Evolutionary conservation across 2,888 invertebrate genomes (phyloP).

Genomic region (Spisula subtruncata): DNA sequence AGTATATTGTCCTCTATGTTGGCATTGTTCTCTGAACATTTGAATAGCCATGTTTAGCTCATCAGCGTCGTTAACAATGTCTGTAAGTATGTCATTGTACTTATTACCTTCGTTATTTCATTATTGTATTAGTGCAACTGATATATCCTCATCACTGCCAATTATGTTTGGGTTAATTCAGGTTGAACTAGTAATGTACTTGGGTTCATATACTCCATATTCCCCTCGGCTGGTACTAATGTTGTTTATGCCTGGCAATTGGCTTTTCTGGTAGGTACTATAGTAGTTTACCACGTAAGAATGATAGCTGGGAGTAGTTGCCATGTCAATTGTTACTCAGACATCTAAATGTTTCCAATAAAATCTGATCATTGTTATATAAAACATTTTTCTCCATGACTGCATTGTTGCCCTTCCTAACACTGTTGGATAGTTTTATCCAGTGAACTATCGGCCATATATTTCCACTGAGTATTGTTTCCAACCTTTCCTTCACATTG

Average conservation of each 20-base stretch:
- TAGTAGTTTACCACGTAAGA: not conserved
- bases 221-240: not conserved
- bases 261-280: not conserved
- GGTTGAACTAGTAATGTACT: too few species aligned
- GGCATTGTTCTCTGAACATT: not conserved
- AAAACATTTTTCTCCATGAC: not conserved
- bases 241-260: not conserved
- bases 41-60: not conserved
- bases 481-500: not conserved
- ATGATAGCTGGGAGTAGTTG: not conserved
- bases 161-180: not conserved
- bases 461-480: slow-evolving; percentile 11
- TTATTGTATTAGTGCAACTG: not conserved
- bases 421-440: slow-evolving; percentile 5
- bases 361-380: not conserved
- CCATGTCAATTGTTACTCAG: not conserved
- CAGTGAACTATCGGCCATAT: slow-evolving; percentile 4
- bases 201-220: too few species aligned
- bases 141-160: not conserved
- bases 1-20: too few species aligned
- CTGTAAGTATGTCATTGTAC: not conserved
- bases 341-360: slow-evolving; percentile 3
- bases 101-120: slow-evolving; percentile 3
- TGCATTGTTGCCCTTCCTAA: not conserved
- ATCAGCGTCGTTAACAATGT: not conserved